Percentiles rank a stretch among this genome's conserved stretches.
Evolutionary conservation across 2,113 vertebrate species (phyloP).

Genomic region (Crotalus viridis): DNA sequence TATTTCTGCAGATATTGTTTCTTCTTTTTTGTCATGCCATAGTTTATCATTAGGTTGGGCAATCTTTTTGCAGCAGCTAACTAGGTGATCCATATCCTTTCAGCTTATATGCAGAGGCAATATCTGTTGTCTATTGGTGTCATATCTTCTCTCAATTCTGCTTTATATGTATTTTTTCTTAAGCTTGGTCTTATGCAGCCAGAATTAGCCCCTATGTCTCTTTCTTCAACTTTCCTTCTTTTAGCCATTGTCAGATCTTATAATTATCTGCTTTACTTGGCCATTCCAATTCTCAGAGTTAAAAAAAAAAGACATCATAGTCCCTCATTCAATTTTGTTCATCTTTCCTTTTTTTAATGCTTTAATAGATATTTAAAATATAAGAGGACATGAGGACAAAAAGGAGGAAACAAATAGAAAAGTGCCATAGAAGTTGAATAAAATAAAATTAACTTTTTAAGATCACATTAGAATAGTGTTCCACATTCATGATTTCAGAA

Average conservation of each 20-base stretch:
- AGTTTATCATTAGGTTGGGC: too few relatives aligned
- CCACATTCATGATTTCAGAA: background rate
- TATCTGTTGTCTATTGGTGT: too few relatives aligned
- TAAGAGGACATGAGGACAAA: background rate
- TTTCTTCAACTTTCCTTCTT: background rate
- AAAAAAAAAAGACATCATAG: background rate
- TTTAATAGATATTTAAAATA: background rate
- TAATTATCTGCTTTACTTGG: background rate
- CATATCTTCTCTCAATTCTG: too few relatives aligned
- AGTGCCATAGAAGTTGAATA: background rate
- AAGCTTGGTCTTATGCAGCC: background rate
- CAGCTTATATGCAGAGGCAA: too few relatives aligned
- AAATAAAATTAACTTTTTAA: background rate
- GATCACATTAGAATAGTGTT: background rate
- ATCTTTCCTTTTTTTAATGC: background rate
- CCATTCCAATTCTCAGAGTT: background rate
- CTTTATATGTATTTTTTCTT: background rate
- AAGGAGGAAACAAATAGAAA: background rate
- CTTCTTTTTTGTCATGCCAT: too few relatives aligned
- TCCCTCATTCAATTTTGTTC: background rate
- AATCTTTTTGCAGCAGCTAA: too few relatives aligned
- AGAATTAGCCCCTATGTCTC: background rate
- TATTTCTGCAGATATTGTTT: too few relatives aligned
- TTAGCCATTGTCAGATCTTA: background rate
- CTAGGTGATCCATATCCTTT: too few relatives aligned